Evolutionary conservation across 2,797 vertebrate genomes (phyloP), one percentile per base, ranked within the genome.

Genomic region (Rhodeus uyekii): DNA sequence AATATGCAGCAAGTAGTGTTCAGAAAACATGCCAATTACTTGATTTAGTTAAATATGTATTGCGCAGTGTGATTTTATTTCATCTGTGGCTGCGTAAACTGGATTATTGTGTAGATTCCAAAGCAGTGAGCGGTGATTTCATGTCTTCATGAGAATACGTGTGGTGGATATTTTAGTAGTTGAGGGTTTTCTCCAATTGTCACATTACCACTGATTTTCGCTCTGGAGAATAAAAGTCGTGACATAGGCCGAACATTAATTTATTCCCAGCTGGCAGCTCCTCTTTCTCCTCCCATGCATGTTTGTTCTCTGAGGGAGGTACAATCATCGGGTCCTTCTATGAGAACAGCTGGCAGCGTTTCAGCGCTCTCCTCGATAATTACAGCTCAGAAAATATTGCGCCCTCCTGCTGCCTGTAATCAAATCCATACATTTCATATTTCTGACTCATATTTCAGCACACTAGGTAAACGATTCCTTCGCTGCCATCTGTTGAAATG

Each of bases 241-340:
- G 55, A 5, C 71, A 32, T 74, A 39, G 44, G 50, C 58, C 1
- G 58, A 50, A 64, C 44, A 44, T 82, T 75, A 44, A 82, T 76
- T 76, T 67, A 82, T 67, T 75, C 80, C 80, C 72, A 82, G 72
- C 61, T 82, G 80, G 63, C 61, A 65, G n/a, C 71, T 67, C 46
- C 27, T 76, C 58, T 32, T 53, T 65, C 46, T 76, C 36, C 32
- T 82, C 72, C 64, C 61, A 46, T 19, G 46, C 8, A 13, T 42
- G 71, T 65, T 76, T 75, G 80, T 75, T 82, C 80, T 76, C 80
- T 12, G 72, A 58, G 36, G 80, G 80, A 76, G 72, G 72, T 58
- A 39, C 80, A 82, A 75, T 82, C 71, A 82, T 67, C 19, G 48
- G 42, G 80, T 53, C 72, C 10, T 24, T 75, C 80, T 36, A 65